Conservation (phyloP, 2,113 vertebrate genomes). For the Delphinus delphis region DNA sequence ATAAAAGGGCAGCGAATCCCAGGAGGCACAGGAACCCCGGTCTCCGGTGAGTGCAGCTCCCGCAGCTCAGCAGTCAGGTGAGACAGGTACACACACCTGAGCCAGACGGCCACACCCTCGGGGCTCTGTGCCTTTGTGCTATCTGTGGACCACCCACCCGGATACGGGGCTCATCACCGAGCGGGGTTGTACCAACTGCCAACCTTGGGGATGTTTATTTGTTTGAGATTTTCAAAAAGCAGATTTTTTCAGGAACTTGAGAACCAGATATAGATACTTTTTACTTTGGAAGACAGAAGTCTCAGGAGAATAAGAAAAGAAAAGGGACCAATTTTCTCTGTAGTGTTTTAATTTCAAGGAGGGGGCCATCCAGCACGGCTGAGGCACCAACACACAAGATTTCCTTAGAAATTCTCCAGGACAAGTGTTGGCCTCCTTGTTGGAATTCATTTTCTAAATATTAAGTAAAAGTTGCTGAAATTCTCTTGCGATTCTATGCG, state of each 20-base stretch:
- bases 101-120: fast-evolving
- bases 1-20: background rate
- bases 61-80: fast-evolving
- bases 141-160: fast-evolving
- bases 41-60: fast-evolving
- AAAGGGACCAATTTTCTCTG: background rate
- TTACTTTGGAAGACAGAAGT: background rate
- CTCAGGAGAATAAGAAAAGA: background rate
- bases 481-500: background rate
- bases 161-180: fast-evolving
- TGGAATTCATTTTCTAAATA: background rate
- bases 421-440: fast-evolving
- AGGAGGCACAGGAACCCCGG: fast-evolving
- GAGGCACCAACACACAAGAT: fast-evolving
- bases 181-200: fast-evolving
- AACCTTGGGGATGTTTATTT: background rate
- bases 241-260: background rate
- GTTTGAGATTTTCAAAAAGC: background rate
- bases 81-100: fast-evolving
- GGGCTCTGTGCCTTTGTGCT: background rate
- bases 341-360: background rate
- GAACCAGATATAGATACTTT: fast-evolving
- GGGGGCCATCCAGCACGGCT: background rate
- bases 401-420: background rate
- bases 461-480: background rate